These are phyloP conservation scores for Drosophila ironensis DNA, from an alignment of 1,140 invertebrate genomes.

Conservation along the genomic window DNA sequence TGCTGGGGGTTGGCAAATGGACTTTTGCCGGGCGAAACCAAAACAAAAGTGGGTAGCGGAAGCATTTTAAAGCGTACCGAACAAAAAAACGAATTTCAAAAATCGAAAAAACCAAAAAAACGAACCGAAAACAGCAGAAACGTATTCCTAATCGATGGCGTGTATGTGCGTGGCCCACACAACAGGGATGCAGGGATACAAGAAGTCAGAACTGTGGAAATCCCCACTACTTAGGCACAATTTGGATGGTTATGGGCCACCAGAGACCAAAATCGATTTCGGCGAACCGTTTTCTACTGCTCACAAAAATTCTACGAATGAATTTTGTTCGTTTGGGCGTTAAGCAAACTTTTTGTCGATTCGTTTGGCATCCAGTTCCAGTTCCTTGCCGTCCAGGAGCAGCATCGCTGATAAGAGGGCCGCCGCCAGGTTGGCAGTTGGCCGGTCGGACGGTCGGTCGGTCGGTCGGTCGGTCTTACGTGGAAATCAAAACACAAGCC, in stretches of 20 bases:
- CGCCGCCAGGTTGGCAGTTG: slow-evolving; percentile 5
- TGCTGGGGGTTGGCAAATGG: slow-evolving; percentile 57
- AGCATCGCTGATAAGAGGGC: slow-evolving; percentile 66
- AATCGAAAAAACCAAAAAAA: slow-evolving; percentile 33
- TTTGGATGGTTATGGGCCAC: slow-evolving; percentile 78
- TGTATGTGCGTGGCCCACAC: slow-evolving; percentile 37
- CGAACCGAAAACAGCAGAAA: slow-evolving; percentile 16
- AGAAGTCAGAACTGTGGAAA: slow-evolving; percentile 19
- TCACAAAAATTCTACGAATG: slow-evolving; percentile 66
- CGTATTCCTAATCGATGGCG: slow-evolving; percentile 68
- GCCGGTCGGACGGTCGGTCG: too few species aligned
- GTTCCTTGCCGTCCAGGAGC: slow-evolving; percentile 3
- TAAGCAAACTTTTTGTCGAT: slow-evolving; percentile 47
- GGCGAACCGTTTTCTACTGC: slow-evolving; percentile 39
- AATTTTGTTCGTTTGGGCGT: slow-evolving; percentile 67
- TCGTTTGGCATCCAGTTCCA: neutral
- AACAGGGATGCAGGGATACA: slow-evolving; percentile 7
- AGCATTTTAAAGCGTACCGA: slow-evolving; percentile 76
- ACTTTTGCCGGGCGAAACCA: slow-evolving; percentile 62
- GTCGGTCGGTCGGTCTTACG: too few species aligned
- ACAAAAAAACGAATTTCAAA: slow-evolving; percentile 55
- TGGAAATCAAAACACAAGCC: slow-evolving; percentile 61
- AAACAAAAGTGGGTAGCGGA: slow-evolving; percentile 51
- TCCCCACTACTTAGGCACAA: slow-evolving; percentile 77
- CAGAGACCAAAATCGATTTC: slow-evolving; percentile 76